Conservation (phyloP, 2,888 invertebrate species). For the Spodoptera exigua region DNA sequence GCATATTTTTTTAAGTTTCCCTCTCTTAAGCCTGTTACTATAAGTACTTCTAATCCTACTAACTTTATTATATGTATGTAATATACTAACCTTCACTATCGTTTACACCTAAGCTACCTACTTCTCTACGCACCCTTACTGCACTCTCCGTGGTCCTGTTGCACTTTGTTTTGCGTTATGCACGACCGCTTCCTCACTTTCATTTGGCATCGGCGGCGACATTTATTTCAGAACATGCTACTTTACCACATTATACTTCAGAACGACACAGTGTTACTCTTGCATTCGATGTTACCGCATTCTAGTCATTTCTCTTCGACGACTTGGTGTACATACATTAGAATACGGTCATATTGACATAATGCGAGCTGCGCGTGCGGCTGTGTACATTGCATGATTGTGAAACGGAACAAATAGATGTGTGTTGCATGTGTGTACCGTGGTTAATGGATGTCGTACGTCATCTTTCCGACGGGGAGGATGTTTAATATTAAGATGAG, state of each 20-base stretch:
- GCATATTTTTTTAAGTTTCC: conserved; percentile 83
- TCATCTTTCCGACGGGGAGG: conserved; percentile 84
- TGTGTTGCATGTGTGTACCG: conserved; percentile 89
- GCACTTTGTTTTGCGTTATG: conserved; percentile 78
- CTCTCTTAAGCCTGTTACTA: conserved; percentile 71
- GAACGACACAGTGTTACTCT: conserved; percentile 78
- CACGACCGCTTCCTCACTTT: conserved; percentile 80
- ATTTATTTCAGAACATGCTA: conserved; percentile 72
- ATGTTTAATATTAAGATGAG: conserved; percentile 86
- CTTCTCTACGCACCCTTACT: conserved; percentile 64
- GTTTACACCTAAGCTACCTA: conserved; percentile 60
- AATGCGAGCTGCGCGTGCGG: conserved; percentile 67
- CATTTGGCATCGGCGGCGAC: conserved; percentile 71
- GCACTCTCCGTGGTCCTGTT: conserved; percentile 82
- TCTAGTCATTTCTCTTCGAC: conserved; percentile 71
- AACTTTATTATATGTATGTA: conserved; percentile 54
- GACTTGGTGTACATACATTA: conserved; percentile 76
- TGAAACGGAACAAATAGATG: conserved; percentile 83
- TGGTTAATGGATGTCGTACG: conserved; percentile 86
- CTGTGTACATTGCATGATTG: conserved; percentile 85
- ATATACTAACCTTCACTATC: conserved; percentile 60
- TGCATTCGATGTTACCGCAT: conserved; percentile 82
- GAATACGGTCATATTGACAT: conserved; percentile 67
- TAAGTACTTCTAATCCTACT: conserved; percentile 65
- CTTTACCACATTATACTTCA: conserved; percentile 77